Evolutionary conservation across 2,113 vertebrate species (phyloP).

Genomic region (Cariama cristata): DNA sequence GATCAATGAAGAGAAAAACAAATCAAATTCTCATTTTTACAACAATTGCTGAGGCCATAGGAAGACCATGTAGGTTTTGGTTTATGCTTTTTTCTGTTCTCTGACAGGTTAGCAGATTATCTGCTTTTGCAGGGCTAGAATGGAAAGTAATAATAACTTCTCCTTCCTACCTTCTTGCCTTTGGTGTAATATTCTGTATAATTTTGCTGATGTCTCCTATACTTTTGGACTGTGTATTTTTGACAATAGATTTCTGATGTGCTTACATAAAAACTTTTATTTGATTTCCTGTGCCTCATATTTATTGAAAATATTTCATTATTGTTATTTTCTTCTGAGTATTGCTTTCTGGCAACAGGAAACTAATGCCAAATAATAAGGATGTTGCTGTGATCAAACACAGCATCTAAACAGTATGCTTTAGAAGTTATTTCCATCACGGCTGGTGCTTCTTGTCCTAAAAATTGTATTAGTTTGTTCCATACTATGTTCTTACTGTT

Average conservation of each 20-base stretch:
- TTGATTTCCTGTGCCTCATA: not conserved
- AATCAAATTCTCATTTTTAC: not conserved
- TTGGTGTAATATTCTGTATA: not conserved
- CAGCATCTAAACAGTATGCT: not conserved
- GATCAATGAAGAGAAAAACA: slow-evolving; percentile 6
- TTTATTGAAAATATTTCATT: not conserved
- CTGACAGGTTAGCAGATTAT: not conserved
- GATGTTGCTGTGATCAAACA: not conserved
- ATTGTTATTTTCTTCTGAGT: not conserved
- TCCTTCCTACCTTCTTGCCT: not conserved
- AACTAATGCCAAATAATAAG: not conserved
- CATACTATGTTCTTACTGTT: not conserved
- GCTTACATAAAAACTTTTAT: not conserved
- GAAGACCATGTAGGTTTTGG: not conserved
- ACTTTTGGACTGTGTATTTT: not conserved
- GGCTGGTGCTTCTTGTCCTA: not conserved
- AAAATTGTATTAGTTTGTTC: not conserved
- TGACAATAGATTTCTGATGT: not conserved
- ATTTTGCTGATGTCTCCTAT: not conserved
- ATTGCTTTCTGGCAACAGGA: not conserved
- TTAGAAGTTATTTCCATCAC: not conserved
- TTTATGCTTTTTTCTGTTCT: not conserved
- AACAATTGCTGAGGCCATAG: not conserved
- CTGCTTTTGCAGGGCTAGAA: not conserved
- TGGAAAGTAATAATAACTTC: not conserved